Conservation (phyloP, 2,888 invertebrate species). For the Latheticus oryzae region DNA sequence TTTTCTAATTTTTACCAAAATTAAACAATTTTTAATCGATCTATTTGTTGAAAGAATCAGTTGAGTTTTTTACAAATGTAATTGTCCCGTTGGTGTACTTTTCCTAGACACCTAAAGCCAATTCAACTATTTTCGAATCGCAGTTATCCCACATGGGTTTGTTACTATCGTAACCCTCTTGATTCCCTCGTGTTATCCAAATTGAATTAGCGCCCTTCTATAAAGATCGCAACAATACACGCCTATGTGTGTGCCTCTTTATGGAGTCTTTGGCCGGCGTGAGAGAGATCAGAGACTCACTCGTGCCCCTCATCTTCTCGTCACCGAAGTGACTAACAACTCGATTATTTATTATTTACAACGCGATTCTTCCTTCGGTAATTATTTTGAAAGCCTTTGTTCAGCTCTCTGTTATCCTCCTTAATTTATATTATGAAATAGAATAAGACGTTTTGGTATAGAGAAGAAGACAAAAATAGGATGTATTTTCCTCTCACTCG, state of each 20-base stretch:
- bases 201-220: slow-evolving; percentile 54
- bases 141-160: too few relatives aligned
- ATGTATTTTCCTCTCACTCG: too few relatives aligned
- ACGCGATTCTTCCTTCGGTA: slow-evolving; percentile 57
- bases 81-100: too few relatives aligned
- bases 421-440: slow-evolving; percentile 54
- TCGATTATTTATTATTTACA: slow-evolving; percentile 60
- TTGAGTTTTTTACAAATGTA: too few relatives aligned
- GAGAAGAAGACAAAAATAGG: too few relatives aligned
- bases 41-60: too few relatives aligned
- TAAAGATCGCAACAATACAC: slow-evolving; percentile 51
- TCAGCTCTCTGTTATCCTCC: slow-evolving; percentile 55
- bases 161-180: too few relatives aligned
- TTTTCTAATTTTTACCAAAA: too few relatives aligned
- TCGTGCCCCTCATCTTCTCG: slow-evolving; percentile 45
- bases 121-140: too few relatives aligned
- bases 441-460: slow-evolving; percentile 36
- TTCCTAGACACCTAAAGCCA: too few relatives aligned
- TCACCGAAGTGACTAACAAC: slow-evolving; percentile 59
- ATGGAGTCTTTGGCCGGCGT: slow-evolving; percentile 12
- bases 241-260: slow-evolving; percentile 41
- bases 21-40: too few relatives aligned
- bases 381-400: slow-evolving; percentile 61
- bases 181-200: slow-evolving; percentile 45
- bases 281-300: slow-evolving; percentile 27